These are phyloP conservation scores for Heliconius himera DNA, from an alignment of 1,140 invertebrate genomes.

Conservation along the genomic window DNA sequence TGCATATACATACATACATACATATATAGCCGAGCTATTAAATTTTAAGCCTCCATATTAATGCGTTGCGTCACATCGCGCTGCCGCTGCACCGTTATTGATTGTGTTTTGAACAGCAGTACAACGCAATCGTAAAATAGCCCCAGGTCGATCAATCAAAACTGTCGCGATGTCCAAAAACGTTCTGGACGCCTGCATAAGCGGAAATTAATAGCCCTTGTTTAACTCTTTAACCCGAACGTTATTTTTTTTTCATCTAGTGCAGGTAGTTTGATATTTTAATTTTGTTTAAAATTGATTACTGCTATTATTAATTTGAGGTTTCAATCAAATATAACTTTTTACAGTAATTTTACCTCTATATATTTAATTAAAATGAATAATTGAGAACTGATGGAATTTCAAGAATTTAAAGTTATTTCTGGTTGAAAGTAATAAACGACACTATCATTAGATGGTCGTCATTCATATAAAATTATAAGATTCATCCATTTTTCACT, in stretches of 20 bases:
- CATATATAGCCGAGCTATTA: not conserved
- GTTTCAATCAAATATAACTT: no score
- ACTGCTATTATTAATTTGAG: not conserved
- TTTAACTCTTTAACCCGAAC: slow-evolving; percentile 31
- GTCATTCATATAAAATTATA: slow-evolving; percentile 14
- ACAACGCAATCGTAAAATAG: slow-evolving; percentile 45
- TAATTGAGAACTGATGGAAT: no score
- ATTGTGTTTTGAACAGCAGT: slow-evolving; percentile 50
- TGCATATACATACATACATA: not conserved
- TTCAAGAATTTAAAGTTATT: no score
- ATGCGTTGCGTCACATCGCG: slow-evolving; percentile 28
- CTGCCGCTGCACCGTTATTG: slow-evolving; percentile 41
- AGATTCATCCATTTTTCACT: slow-evolving; percentile 16
- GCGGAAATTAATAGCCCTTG: slow-evolving; percentile 45
- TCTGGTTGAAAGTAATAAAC: not conserved
- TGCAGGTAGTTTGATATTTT: not conserved
- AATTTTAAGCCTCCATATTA: slow-evolving; percentile 35
- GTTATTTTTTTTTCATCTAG: slow-evolving; percentile 10
- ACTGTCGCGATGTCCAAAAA: slow-evolving; percentile 43
- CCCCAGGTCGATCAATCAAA: slow-evolving; percentile 45
- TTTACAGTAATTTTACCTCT: no score
- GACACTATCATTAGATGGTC: slow-evolving; percentile 3
- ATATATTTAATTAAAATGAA: not conserved
- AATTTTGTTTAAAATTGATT: not conserved
- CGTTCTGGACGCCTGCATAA: slow-evolving; percentile 31